These are phyloP conservation scores for Platypus cylindrus DNA, from an alignment of 2,888 invertebrate species.

Conservation along the genomic window DNA sequence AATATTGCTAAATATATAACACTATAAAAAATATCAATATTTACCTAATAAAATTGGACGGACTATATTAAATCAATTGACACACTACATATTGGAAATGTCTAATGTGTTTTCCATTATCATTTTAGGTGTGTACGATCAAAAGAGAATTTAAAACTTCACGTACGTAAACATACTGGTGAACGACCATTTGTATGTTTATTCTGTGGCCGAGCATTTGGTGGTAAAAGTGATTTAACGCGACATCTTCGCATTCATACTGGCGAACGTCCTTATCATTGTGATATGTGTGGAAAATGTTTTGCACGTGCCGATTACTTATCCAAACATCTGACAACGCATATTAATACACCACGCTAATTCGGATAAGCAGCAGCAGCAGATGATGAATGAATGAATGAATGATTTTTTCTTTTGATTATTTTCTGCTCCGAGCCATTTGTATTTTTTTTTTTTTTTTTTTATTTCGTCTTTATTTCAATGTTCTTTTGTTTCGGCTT, in stretches of 20 bases:
- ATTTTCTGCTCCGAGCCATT: conserved; percentile 11
- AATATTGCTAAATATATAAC: too few relatives aligned
- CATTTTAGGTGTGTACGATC: conserved; percentile 61
- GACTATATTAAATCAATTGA: too few relatives aligned
- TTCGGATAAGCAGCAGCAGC: too few relatives aligned
- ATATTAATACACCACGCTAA: conserved; percentile 62
- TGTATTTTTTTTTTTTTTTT: conserved; percentile 9
- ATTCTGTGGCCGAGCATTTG: conserved; percentile 79
- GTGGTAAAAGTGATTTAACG: conserved; percentile 78
- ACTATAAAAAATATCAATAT: too few relatives aligned
- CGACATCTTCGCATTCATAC: conserved; percentile 80
- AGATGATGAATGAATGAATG: too few relatives aligned
- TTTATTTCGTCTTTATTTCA: too few relatives aligned
- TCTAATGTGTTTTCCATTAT: conserved; percentile 3
- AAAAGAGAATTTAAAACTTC: conserved; percentile 77
- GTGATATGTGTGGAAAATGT: conserved; percentile 85
- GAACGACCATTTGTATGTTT: conserved; percentile 84
- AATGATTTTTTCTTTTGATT: too few relatives aligned
- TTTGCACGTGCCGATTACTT: conserved; percentile 84
- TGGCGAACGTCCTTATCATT: conserved; percentile 80
- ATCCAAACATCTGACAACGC: conserved; percentile 82
- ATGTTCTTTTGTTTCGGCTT: too few relatives aligned
- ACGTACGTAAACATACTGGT: conserved; percentile 77
- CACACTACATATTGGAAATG: background rate
- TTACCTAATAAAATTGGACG: too few relatives aligned